These are phyloP conservation scores for Archips crataeganus DNA, from an alignment of 2,888 invertebrate species.

Conservation along the genomic window DNA sequence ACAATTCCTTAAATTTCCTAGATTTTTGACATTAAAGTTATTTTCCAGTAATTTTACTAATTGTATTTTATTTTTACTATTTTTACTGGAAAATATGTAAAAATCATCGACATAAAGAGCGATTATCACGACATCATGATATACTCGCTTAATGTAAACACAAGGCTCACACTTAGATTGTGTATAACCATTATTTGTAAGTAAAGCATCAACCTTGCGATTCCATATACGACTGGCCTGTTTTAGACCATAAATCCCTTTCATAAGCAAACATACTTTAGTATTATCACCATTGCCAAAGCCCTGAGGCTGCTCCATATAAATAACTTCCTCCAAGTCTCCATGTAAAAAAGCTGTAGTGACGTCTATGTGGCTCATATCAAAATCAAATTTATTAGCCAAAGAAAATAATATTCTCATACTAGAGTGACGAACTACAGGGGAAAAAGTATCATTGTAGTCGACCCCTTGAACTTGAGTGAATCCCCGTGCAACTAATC, in stretches of 20 bases:
- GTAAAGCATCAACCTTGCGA: neutral
- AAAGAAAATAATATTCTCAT: slow-evolving; percentile 20
- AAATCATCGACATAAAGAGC: slow-evolving; percentile 22
- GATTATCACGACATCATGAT: neutral
- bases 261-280: slow-evolving; percentile 4
- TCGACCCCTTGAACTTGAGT: slow-evolving; percentile 19
- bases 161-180: slow-evolving; percentile 27
- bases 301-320: slow-evolving; percentile 11
- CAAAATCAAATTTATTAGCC: slow-evolving; percentile 11
- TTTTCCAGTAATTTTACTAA: slow-evolving; percentile 1
- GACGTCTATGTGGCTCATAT: slow-evolving; percentile 26
- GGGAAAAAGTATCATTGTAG: slow-evolving; percentile 17
- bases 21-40: slow-evolving; percentile 24
- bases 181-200: slow-evolving; percentile 12
- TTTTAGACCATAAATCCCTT: neutral
- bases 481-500: slow-evolving; percentile 21
- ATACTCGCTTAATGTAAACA: slow-evolving; percentile 14
- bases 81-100: slow-evolving; percentile 6
- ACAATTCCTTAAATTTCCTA: slow-evolving; percentile 21
- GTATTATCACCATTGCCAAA: slow-evolving; percentile 1
- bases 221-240: slow-evolving; percentile 9
- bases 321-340: neutral
- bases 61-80: neutral
- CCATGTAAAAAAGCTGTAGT: slow-evolving; percentile 26
- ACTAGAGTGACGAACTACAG: slow-evolving; percentile 8